A percentile compares a stretch with the other conserved stretches of the same genome.
Conservation (phyloP, 2,797 vertebrate species). For the Gymnothorax javanicus region DNA sequence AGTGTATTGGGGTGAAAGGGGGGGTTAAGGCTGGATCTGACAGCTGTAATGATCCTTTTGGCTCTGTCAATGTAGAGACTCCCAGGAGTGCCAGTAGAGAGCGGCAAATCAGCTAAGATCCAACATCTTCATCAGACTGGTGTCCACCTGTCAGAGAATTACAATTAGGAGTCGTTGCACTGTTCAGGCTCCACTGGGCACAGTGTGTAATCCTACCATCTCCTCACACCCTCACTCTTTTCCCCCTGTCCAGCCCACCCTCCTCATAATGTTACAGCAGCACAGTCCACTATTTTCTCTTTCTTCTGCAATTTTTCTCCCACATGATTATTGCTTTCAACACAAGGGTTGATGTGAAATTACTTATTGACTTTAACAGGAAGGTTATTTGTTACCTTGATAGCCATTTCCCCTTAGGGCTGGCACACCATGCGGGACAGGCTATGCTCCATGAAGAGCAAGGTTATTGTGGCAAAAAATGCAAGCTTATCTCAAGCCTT, state of each 20-base stretch:
- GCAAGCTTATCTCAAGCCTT: background rate
- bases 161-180: background rate
- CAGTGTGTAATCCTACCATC: background rate
- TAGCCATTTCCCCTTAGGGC: background rate
- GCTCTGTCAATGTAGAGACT: conserved; percentile 23
- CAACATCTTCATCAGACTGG: conserved; percentile 50
- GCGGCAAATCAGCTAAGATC: conserved; percentile 34
- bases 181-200: background rate
- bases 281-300: background rate
- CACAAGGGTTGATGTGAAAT: conserved; percentile 34
- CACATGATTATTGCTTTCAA: conserved; percentile 11
- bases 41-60: conserved; percentile 43
- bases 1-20: background rate
- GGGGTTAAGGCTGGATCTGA: conserved; percentile 33
- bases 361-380: conserved; percentile 43
- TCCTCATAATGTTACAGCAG: background rate
- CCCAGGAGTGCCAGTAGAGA: conserved; percentile 35
- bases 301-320: conserved; percentile 17
- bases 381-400: conserved; percentile 40
- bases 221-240: background rate
- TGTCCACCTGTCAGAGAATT: conserved; percentile 39
- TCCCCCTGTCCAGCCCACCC: background rate
- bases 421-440: background rate
- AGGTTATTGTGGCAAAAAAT: conserved; percentile 8
- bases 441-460: background rate